Percentiles rank a stretch among this genome's conserved stretches.
Evolutionary conservation across 2,797 vertebrate species (phyloP).

Genomic region (Lagocephalus sceleratus): DNA sequence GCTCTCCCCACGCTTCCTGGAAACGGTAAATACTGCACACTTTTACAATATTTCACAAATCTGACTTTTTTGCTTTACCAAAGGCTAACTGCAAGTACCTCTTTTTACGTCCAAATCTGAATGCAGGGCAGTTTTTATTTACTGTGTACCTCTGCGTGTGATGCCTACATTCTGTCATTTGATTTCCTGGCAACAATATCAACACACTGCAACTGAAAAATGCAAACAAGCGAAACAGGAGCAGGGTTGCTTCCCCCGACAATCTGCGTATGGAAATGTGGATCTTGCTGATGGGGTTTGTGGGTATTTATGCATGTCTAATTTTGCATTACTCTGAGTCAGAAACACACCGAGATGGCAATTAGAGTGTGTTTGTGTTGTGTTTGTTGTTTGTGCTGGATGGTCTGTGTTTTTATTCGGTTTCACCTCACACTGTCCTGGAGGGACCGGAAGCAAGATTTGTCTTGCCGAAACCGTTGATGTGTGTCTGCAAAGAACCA

Average conservation of each 20-base stretch:
- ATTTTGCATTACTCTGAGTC: conserved; percentile 32
- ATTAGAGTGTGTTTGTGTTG: conserved; percentile 36
- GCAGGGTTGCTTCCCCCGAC: conserved; percentile 37
- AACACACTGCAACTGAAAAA: conserved; percentile 53
- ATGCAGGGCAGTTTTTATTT: neutral
- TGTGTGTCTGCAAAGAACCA: no score
- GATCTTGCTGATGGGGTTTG: conserved; percentile 24
- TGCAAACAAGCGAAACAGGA: conserved; percentile 59
- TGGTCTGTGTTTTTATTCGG: conserved; percentile 47
- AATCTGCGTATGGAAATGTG: conserved; percentile 57
- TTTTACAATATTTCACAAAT: conserved; percentile 38
- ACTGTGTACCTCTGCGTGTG: conserved; percentile 35
- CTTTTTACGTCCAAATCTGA: conserved; percentile 19
- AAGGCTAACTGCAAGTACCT: conserved; percentile 32
- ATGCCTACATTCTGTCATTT: conserved; percentile 37
- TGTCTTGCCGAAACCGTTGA: no score
- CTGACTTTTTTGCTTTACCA: neutral
- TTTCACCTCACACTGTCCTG: conserved; percentile 32
- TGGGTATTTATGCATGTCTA: conserved; percentile 13
- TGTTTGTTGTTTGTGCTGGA: conserved; percentile 12
- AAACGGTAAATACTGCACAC: conserved; percentile 19
- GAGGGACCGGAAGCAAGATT: neutral
- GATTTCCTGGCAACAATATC: conserved; percentile 57
- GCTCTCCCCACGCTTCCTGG: conserved; percentile 22
- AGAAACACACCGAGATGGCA: conserved; percentile 16